Conservation (phyloP, 2,113 vertebrate species). For the Hippocampus mohnikei region DNA sequence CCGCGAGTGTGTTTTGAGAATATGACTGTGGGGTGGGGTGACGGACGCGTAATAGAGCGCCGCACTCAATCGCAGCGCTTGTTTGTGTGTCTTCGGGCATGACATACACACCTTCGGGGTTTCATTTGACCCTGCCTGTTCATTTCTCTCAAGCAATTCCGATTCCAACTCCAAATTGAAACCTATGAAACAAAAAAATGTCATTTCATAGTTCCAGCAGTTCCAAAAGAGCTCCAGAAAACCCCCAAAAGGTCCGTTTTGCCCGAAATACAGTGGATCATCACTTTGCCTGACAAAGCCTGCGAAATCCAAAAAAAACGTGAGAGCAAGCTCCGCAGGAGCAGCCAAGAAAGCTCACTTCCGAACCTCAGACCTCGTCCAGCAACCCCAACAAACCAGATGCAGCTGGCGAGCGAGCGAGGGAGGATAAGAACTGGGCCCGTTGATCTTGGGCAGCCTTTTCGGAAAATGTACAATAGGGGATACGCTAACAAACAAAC, state of each 20-base stretch:
- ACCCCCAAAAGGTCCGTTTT: not conserved
- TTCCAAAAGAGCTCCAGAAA: not conserved
- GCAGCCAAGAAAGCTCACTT: conserved; percentile 46
- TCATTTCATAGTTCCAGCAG: not conserved
- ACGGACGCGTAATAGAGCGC: conserved; percentile 12
- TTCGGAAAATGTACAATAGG: not conserved
- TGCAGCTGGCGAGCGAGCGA: conserved; percentile 60
- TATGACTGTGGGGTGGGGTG: not conserved
- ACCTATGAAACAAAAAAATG: too few species aligned
- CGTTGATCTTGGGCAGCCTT: conserved; percentile 11
- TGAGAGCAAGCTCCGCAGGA: conserved; percentile 49
- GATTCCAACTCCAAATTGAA: not conserved
- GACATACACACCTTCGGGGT: not conserved
- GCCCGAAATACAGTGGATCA: not conserved
- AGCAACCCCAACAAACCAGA: conserved; percentile 35
- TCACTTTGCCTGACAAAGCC: not conserved
- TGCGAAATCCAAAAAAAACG: not conserved
- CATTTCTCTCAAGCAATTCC: too few species aligned
- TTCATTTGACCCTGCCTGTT: conserved; percentile 3
- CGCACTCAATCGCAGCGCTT: conserved; percentile 9
- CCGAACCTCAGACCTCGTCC: conserved; percentile 43
- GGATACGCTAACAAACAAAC: not conserved
- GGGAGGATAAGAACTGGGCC: conserved; percentile 32
- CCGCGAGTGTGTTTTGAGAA: conserved; percentile 7
- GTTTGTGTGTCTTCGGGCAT: conserved; percentile 9